A percentile compares a stretch with the other conserved stretches of the same genome.
phyloP scores from a whole-genome alignment of 2,113 vertebrate species.

The Gambusia affinis region DNA sequence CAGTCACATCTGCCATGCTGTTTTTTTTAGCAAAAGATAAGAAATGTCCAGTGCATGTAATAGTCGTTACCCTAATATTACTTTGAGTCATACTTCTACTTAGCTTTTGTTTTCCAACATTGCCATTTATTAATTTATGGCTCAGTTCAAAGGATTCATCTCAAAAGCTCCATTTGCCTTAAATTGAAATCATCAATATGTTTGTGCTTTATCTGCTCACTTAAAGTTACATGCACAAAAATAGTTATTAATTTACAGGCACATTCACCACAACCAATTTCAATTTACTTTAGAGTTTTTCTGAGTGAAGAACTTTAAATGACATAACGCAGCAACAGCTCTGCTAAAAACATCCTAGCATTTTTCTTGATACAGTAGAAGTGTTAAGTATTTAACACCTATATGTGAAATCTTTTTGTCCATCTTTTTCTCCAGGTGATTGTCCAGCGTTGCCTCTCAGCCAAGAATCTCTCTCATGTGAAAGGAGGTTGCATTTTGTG shows the following conservation, averaged over 20 bases:
- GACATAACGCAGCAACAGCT: background rate
- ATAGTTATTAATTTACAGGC: background rate
- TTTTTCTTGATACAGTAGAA: too few species aligned
- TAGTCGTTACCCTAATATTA: too few species aligned
- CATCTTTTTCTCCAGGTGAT: conserved; percentile 85
- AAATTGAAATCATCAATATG: background rate
- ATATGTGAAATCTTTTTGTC: background rate
- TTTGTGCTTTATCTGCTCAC: too few species aligned
- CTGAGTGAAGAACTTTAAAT: background rate
- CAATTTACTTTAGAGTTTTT: background rate
- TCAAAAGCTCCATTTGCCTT: background rate
- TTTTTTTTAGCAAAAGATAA: too few species aligned
- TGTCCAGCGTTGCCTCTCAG: conserved; percentile 95
- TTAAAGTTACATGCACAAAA: background rate
- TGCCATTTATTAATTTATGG: background rate
- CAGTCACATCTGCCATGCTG: too few species aligned
- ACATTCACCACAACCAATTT: background rate
- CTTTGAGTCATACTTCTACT: background rate
- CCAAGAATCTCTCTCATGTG: conserved; percentile 96
- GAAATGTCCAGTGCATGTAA: too few species aligned
- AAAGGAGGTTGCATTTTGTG: conserved; percentile 92
- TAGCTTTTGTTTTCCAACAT: background rate
- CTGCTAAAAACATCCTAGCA: too few species aligned
- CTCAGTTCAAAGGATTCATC: background rate
- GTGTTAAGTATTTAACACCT: background rate